These are phyloP conservation scores for human (Homo sapiens) DNA, from an alignment of 2,113 vertebrate genomes.

Conservation along the genomic window DNA sequence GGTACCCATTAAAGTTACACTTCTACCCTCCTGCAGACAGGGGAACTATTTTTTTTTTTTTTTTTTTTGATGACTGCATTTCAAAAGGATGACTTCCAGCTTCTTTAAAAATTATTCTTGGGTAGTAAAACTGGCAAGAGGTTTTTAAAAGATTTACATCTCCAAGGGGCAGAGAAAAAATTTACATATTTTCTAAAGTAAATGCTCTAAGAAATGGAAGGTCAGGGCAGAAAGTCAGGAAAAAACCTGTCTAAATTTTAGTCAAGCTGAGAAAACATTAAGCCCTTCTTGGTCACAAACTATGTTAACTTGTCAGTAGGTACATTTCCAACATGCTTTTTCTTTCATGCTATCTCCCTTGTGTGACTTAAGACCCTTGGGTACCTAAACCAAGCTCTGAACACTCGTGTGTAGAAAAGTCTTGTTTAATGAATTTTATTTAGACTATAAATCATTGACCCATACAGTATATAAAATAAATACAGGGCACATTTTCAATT, in stretches of 20 bases:
- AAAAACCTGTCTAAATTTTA: background rate
- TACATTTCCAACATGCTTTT: background rate
- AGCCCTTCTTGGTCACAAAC: background rate
- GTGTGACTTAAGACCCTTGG: background rate
- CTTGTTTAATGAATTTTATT: background rate
- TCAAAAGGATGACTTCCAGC: background rate
- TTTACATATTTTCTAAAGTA: background rate
- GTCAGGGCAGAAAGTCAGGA: background rate
- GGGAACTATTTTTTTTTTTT: background rate
- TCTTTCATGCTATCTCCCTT: background rate
- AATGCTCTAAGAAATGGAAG: background rate
- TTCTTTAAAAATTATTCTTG: background rate
- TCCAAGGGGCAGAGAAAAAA: background rate
- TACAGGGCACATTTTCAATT: background rate
- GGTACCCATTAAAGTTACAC: background rate
- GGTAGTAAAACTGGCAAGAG: background rate
- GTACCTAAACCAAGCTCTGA: background rate
- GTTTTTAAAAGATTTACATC: background rate
- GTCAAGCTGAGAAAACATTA: background rate
- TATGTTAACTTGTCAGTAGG: background rate
- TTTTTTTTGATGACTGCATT: background rate
- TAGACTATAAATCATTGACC: background rate
- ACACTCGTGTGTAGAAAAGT: background rate
- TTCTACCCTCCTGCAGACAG: background rate
- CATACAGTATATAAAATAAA: background rate